These are phyloP conservation scores for Brachyalestes nurse DNA, from an alignment of 2,797 vertebrate species.

Conservation along the genomic window DNA sequence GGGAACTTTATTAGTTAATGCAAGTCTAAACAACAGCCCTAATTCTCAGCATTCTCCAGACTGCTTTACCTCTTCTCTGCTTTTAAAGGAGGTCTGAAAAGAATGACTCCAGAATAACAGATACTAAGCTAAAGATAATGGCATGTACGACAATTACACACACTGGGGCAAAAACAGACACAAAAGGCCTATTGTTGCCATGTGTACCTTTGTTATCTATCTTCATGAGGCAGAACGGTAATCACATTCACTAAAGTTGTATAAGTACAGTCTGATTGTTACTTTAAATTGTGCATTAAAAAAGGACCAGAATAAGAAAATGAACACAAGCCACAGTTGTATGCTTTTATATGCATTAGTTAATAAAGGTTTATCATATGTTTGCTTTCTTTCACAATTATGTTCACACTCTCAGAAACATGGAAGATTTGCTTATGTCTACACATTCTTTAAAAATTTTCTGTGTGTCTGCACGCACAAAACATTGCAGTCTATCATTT, in stretches of 20 bases:
- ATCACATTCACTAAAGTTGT: not conserved
- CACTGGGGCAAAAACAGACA: not conserved
- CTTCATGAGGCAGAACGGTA: not conserved
- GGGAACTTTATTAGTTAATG: slow-evolving; percentile 37
- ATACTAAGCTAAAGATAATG: not conserved
- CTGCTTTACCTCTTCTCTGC: not conserved
- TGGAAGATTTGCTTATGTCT: too few species aligned
- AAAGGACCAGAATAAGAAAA: not conserved
- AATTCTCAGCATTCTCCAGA: slow-evolving; percentile 3
- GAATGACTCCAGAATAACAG: not conserved
- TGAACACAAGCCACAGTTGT: too few species aligned
- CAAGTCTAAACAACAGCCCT: slow-evolving; percentile 29
- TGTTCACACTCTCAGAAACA: too few species aligned
- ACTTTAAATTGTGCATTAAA: not conserved
- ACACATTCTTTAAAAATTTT: too few species aligned
- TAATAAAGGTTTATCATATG: too few species aligned
- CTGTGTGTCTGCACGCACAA: too few species aligned
- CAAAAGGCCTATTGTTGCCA: not conserved
- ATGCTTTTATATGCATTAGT: too few species aligned
- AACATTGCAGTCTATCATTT: too few species aligned
- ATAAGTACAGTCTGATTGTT: not conserved
- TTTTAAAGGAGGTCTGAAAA: not conserved
- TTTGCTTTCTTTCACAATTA: too few species aligned
- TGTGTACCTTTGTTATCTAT: not conserved
- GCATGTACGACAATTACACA: not conserved